A percentile compares a stretch with the other conserved stretches of the same genome.
These are phyloP conservation scores for Leistus spinibarbis DNA, from an alignment of 2,888 invertebrate species.

Conservation along the genomic window DNA sequence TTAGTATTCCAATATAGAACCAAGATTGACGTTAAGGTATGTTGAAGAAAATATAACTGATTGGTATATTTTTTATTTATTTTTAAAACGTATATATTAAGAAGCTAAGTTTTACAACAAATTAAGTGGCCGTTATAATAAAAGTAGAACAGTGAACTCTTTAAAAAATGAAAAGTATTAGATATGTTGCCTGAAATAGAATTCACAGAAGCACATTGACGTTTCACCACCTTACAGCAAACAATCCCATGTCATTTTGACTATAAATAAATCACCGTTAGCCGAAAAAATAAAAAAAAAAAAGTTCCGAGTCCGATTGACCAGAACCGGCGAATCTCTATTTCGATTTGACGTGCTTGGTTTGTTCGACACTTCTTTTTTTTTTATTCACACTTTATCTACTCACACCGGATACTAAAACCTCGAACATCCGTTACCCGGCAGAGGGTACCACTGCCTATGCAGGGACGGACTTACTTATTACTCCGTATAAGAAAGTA, in stretches of 20 bases:
- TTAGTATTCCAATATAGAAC: neutral
- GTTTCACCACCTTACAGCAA: constrained; percentile 29
- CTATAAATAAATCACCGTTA: constrained; percentile 23
- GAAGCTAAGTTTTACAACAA: neutral
- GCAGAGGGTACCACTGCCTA: neutral
- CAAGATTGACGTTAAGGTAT: neutral
- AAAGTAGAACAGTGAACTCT: neutral
- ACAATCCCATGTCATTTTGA: constrained; percentile 6
- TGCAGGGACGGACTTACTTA: neutral
- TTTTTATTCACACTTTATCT: neutral
- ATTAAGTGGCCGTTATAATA: neutral
- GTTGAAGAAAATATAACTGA: neutral
- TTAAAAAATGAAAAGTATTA: neutral
- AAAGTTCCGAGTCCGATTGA: no score
- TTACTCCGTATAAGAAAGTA: no score
- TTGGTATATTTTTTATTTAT: neutral
- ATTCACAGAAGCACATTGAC: constrained; percentile 28
- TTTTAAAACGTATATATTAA: neutral
- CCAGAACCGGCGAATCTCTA: neutral
- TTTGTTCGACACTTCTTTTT: no score
- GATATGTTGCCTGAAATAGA: constrained; percentile 23
- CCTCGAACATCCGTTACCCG: neutral
- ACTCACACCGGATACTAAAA: neutral
- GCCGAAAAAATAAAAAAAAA: no score
- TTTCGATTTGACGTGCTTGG: neutral